Base-by-base conservation (phyloP, 2,113 vertebrate species). In the Nicator chloris region DNA sequence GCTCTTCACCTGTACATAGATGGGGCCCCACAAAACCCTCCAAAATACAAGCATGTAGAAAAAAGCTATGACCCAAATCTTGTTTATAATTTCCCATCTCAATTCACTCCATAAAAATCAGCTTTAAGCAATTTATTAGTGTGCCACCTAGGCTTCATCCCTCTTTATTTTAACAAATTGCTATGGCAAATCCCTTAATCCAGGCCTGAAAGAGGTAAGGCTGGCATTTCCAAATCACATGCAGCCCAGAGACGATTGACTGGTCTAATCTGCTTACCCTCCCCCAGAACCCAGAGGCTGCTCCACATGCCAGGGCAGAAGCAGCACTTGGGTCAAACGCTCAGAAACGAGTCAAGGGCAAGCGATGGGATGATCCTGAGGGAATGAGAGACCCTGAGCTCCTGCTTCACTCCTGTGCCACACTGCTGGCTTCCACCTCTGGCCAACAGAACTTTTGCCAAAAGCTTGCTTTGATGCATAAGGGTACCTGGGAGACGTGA, bases 151-250 rank as follows among this genome's bases (percentile, higher is more conserved):
- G 93, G 73, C 85, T 97, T 86, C 84, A 96, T 96, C 83, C 87
- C 96, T 86, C 95, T 97, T 97, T 97, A 98, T 97, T 97, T 95
- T 92, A 97, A 97, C 92, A 97, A 98, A 97, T 97, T 98, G 96
- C 97, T 97, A 97, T 33, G 87, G 95, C 92, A 97, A 98, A 98
- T 97, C 97, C 96, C 82, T 98, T 97, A 97, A 97, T 98, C 97
- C 92, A 45, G 73, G 93, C 95, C 97, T 80, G 94, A 95, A 89
- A 97, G 92, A 91, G 96, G 87, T 87, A 95, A 95, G 94, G 93
- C 91, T 91, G 93, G 94, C 82, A 88, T 95, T 96, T 95, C 69
- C 96, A 94, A 94, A 97, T 97, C 97, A 97, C 91, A 82, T 94
- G 96, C 81, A 88, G 51, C 77, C 82, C 95, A 97, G 97, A 98